phyloP scores from a whole-genome alignment of 1,140 invertebrate genomes.

The Tetragnatha versicolor region DNA sequence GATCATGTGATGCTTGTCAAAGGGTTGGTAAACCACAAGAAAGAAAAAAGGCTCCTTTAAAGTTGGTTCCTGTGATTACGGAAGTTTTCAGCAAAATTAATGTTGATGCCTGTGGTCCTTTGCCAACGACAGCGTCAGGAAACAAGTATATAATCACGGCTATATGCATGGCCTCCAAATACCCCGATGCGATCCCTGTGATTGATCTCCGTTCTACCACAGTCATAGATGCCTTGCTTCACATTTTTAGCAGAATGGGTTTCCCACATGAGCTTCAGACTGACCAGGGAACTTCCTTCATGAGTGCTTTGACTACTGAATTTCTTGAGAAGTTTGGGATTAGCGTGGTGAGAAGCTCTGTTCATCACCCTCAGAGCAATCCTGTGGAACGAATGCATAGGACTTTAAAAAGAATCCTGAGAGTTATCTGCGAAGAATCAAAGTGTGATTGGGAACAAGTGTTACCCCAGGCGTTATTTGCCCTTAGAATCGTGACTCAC shows the following conservation, averaged over 20 bases:
- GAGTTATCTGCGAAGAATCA: not conserved
- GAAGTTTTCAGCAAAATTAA: slow-evolving; percentile 20
- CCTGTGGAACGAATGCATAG: not conserved
- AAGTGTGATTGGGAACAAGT: not conserved
- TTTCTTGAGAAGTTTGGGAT: not conserved
- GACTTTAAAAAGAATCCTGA: not conserved
- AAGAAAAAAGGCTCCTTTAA: slow-evolving; percentile 6
- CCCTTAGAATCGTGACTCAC: not conserved
- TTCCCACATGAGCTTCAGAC: too few relatives aligned
- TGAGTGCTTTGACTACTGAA: not conserved
- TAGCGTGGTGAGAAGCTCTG: not conserved
- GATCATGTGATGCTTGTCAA: too few relatives aligned
- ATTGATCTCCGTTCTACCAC: not conserved
- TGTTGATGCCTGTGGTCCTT: not conserved
- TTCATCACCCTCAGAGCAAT: not conserved
- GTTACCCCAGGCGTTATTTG: not conserved
- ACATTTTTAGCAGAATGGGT: too few relatives aligned
- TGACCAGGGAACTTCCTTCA: too few relatives aligned
- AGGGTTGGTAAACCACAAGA: too few relatives aligned
- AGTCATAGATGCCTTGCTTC: not conserved
- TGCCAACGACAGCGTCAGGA: not conserved
- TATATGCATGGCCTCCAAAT: slow-evolving; percentile 9
- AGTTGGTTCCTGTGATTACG: not conserved
- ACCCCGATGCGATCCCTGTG: too few relatives aligned
- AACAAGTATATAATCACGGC: slow-evolving; percentile 5